phyloP scores from a whole-genome alignment of 1,140 invertebrate genomes.

The Drosophila nebulosa region DNA sequence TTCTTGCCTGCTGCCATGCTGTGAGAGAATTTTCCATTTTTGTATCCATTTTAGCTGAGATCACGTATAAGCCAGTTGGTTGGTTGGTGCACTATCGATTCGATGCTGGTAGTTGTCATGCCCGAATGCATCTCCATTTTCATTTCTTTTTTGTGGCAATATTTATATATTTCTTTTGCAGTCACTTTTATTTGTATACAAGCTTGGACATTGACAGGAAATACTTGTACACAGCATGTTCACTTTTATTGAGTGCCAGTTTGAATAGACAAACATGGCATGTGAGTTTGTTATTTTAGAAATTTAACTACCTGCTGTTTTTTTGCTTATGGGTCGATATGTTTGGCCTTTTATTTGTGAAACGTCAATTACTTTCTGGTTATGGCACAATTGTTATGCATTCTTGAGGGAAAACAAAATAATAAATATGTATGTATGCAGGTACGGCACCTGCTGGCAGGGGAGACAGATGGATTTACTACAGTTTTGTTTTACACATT shows the following conservation, averaged over 20 bases:
- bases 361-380: background rate
- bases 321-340: background rate
- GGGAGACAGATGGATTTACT: background rate
- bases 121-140: constrained; percentile 5
- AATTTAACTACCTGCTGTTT: background rate
- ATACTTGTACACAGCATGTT: constrained; percentile 20
- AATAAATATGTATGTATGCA: too few species aligned
- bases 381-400: background rate
- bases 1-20: too few species aligned
- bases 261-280: constrained; percentile 23
- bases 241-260: constrained; percentile 44
- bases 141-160: constrained; percentile 24
- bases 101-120: constrained; percentile 11
- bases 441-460: too few species aligned
- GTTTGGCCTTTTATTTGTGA: background rate
- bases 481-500: background rate
- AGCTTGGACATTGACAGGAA: constrained; percentile 23
- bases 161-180: constrained; percentile 14
- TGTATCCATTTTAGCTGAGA: background rate
- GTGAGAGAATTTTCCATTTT: too few species aligned
- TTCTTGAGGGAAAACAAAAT: background rate
- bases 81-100: constrained; percentile 11
- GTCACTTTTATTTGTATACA: constrained; percentile 30
- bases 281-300: background rate
- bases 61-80: background rate